A percentile compares a stretch with the other conserved stretches of the same genome.
These are phyloP conservation scores for Halichoerus grypus DNA, from an alignment of 2,113 vertebrate genomes.

Conservation along the genomic window DNA sequence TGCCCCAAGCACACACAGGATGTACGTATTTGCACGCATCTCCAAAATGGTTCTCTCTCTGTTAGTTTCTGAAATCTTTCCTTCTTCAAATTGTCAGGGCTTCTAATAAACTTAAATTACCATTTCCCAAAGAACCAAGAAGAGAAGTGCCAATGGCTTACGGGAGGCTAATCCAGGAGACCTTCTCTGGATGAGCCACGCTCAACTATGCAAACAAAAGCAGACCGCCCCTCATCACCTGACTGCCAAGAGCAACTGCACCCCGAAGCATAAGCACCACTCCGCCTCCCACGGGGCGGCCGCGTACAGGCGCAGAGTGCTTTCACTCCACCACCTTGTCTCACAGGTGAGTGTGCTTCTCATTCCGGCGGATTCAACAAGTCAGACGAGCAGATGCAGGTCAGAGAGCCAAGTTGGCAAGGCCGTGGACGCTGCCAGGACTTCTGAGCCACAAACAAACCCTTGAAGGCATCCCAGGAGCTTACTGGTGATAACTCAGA, in stretches of 20 bases:
- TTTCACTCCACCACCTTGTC: not conserved
- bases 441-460: not conserved
- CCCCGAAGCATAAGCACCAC: not conserved
- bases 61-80: not conserved
- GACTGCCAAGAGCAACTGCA: no score
- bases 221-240: not conserved
- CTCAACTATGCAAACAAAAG: not conserved
- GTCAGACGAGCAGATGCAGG: not conserved
- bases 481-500: not conserved
- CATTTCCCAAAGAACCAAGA: not conserved
- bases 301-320: accelerated
- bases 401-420: not conserved
- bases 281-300: not conserved
- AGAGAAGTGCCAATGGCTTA: not conserved
- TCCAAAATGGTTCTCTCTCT: not conserved
- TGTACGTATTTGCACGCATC: not conserved
- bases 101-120: not conserved
- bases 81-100: not conserved
- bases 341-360: not conserved
- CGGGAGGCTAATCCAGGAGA: not conserved
- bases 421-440: not conserved
- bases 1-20: not conserved
- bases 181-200: not conserved
- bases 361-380: not conserved
- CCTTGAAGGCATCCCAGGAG: not conserved